Evolutionary conservation across 2,797 vertebrate genomes (phyloP).

Genomic region (Naso thynnoides): DNA sequence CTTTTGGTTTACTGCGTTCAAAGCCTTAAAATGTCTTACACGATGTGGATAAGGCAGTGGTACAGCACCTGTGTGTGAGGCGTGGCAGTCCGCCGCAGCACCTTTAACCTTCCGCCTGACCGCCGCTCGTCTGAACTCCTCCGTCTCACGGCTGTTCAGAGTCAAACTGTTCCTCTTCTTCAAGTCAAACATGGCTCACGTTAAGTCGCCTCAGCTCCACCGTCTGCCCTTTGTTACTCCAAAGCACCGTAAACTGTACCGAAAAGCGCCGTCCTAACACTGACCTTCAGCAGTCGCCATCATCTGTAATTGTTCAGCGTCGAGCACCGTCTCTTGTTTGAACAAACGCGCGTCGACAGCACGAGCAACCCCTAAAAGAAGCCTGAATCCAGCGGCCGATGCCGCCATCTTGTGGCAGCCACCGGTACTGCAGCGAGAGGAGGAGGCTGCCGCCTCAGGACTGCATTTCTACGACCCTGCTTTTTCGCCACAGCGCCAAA

Average conservation of each 20-base stretch:
- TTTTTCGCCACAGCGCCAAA: too few relatives aligned
- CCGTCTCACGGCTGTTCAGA: slow-evolving; percentile 53
- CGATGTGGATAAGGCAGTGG: background rate
- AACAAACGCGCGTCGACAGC: too few relatives aligned
- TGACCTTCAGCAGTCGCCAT: too few relatives aligned
- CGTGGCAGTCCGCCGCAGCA: slow-evolving; percentile 15
- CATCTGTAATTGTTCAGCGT: too few relatives aligned
- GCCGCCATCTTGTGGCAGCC: too few relatives aligned
- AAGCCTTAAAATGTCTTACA: background rate
- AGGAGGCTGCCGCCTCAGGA: too few relatives aligned
- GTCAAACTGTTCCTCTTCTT: slow-evolving; percentile 73
- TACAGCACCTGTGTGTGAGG: slow-evolving; percentile 52
- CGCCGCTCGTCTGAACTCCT: slow-evolving; percentile 77
- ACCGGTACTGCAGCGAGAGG: too few relatives aligned
- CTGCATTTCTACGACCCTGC: too few relatives aligned
- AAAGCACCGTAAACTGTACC: accelerated
- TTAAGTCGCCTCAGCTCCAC: background rate
- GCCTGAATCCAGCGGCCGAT: too few relatives aligned
- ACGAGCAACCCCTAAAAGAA: too few relatives aligned
- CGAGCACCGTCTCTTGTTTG: too few relatives aligned
- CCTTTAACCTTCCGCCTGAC: slow-evolving; percentile 66
- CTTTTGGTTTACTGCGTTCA: background rate
- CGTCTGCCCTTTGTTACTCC: background rate
- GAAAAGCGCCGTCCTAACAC: too few relatives aligned
- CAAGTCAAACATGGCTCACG: slow-evolving; percentile 80